phyloP scores from a whole-genome alignment of 2,888 invertebrate species.

The Chrysotoxum bicinctum region DNA sequence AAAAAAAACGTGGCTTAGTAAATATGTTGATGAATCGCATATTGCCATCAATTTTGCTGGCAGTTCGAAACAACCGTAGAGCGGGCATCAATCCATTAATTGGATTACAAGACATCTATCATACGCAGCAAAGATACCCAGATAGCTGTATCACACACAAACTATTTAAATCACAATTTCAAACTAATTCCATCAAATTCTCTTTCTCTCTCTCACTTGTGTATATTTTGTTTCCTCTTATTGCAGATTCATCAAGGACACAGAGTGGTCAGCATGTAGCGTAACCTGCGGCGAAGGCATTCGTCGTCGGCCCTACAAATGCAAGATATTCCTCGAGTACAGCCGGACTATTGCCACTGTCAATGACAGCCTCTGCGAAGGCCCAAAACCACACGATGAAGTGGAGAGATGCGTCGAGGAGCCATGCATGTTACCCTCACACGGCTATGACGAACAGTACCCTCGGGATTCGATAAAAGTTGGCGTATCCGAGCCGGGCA shows the following conservation, averaged over 20 bases:
- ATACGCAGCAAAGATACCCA: background rate
- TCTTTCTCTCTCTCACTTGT: background rate
- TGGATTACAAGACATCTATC: conserved; percentile 54
- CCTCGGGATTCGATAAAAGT: conserved; percentile 83
- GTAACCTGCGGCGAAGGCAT: conserved; percentile 95
- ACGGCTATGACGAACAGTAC: conserved; percentile 82
- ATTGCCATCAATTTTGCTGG: conserved; percentile 47
- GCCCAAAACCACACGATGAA: conserved; percentile 91
- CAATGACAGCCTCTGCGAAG: conserved; percentile 93
- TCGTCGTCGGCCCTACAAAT: conserved; percentile 93
- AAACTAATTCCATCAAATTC: background rate
- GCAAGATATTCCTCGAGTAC: conserved; percentile 96
- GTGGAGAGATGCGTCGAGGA: conserved; percentile 91
- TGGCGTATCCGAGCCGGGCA: conserved; percentile 88
- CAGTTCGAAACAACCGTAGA: conserved; percentile 32
- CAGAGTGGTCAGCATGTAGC: conserved; percentile 95
- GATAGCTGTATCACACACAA: background rate
- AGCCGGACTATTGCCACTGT: conserved; percentile 93
- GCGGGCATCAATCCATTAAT: conserved; percentile 14
- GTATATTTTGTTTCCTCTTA: background rate
- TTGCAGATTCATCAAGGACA: conserved; percentile 92
- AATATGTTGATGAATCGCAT: conserved; percentile 65
- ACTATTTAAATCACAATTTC: conserved; percentile 14
- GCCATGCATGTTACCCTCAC: conserved; percentile 87
- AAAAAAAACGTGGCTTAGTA: conserved; percentile 21